Evolutionary conservation across 2,797 vertebrate genomes (phyloP), one percentile per base, ranked within the genome.

Genomic region (Neoniphon sammara): DNA sequence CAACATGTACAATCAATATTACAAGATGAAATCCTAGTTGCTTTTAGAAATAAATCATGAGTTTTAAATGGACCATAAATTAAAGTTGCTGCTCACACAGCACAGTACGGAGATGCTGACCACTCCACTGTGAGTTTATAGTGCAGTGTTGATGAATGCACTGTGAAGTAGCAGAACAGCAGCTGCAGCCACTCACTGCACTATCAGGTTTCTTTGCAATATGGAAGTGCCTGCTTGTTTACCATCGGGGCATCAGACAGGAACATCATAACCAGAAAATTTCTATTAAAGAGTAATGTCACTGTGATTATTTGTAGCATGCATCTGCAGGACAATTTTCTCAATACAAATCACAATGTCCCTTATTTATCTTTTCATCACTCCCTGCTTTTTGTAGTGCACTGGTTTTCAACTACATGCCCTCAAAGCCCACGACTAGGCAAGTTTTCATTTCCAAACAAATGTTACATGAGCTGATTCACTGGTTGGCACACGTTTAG

Each of bases 281-380:
- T 85, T 86, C 87, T 90, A 87, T 54, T 6, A 53, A 87, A 89
- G 65, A 74, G 87, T 89, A 82, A 81, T 79, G 80, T 92, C 94
- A 94, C 93, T 94, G 93, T 95, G 94, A 94, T 89, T 79, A 85
- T 77, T 88, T 85, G 90, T 94, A 92, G 91, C 93, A 92, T 90
- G 89, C 85, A 90, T 80, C 85, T 86, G 83, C 89, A 87, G 88
- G 81, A 88, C 85, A 34, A 71, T 11, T 74, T 72, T 85, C 69
- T 76, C 71, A 78, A 80, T 83, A 79, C 74, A 82, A 34, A 66
- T 85, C 68, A 64, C 15, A 54, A 53, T 39, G 47, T 75, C 25
- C 80, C n/a, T 25, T 60, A 62, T 63, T 49, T 39, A 42, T 44
- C 6, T 55, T 21, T 49, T 44, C 57, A 21, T 67, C 69, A 30